Conservation (phyloP, 2,888 invertebrate genomes). For the Silvanus unidentatus region DNA sequence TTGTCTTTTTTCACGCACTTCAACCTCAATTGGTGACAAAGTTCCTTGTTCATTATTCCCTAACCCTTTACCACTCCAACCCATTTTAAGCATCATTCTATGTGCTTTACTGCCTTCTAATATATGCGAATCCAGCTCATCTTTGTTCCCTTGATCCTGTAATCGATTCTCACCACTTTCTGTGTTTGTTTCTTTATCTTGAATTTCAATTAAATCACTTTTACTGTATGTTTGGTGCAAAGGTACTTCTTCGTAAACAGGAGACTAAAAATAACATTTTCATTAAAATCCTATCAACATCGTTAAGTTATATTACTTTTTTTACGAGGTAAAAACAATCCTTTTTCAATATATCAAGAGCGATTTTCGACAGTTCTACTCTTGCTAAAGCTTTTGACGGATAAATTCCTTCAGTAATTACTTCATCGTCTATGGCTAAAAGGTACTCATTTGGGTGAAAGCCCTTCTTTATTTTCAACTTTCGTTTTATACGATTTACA, state of each 20-base stretch:
- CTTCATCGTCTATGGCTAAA: slow-evolving; percentile 10
- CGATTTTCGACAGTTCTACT: slow-evolving; percentile 24
- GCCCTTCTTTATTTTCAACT: no score
- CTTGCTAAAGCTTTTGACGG: slow-evolving; percentile 16
- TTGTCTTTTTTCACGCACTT: no score
- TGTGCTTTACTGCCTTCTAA: slow-evolving; percentile 28
- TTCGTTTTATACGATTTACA: no score
- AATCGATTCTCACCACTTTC: slow-evolving; percentile 27
- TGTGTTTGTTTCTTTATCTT: slow-evolving; percentile 25
- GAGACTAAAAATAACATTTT: no score
- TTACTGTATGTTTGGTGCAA: no score
- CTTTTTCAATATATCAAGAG: slow-evolving; percentile 23
- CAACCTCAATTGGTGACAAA: no score
- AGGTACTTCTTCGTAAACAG: neutral
- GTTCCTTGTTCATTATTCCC: slow-evolving; percentile 30
- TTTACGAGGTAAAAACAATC: slow-evolving; percentile 27
- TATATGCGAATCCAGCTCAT: slow-evolving; percentile 4
- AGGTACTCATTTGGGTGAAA: no score
- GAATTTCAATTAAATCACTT: neutral
- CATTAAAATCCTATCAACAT: slow-evolving; percentile 1
- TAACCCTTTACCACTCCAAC: slow-evolving; percentile 32
- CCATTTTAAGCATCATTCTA: slow-evolving; percentile 35
- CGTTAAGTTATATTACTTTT: slow-evolving; percentile 11
- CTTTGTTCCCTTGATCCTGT: slow-evolving; percentile 14
- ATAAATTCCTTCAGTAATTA: slow-evolving; percentile 15